phyloP scores from a whole-genome alignment of 2,797 vertebrate species.

The Nannoperca australis region DNA sequence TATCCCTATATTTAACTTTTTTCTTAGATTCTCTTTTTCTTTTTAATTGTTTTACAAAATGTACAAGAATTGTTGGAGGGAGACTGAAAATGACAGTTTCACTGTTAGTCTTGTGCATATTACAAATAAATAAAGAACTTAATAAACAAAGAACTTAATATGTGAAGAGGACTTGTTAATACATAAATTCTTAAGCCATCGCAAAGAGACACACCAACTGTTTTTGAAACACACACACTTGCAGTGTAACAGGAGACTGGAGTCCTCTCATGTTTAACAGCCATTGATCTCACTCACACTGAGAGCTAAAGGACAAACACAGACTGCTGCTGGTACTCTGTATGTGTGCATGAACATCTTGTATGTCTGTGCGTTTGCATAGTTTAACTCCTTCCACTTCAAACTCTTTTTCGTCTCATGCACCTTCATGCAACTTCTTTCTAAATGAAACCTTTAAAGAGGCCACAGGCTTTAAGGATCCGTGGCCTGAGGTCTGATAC shows the following conservation, averaged over 20 bases:
- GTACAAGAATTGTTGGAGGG: no score
- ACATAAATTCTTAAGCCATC: constrained; percentile 8
- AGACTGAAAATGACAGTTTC: no score
- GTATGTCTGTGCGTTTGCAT: constrained; percentile 1
- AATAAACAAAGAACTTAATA: not conserved
- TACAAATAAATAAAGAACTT: no score
- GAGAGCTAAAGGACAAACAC: constrained; percentile 73
- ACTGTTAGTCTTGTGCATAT: no score
- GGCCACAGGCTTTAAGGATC: not conserved
- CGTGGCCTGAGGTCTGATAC: not conserved
- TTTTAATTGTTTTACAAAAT: no score
- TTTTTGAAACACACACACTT: constrained; percentile 6
- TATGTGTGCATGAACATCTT: constrained; percentile 10
- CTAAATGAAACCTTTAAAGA: no score
- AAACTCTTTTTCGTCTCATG: not conserved
- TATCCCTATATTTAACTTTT: no score
- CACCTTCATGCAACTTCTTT: not conserved
- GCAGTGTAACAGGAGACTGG: constrained; percentile 28
- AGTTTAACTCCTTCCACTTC: not conserved
- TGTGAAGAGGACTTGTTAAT: not conserved
- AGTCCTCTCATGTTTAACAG: constrained; percentile 68
- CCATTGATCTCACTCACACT: constrained; percentile 70
- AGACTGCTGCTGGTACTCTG: constrained; percentile 47
- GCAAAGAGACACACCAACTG: constrained; percentile 9
- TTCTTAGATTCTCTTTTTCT: not conserved